Conservation (phyloP, 1,140 invertebrate genomes). For the Tetramorium parvispinum region DNA sequence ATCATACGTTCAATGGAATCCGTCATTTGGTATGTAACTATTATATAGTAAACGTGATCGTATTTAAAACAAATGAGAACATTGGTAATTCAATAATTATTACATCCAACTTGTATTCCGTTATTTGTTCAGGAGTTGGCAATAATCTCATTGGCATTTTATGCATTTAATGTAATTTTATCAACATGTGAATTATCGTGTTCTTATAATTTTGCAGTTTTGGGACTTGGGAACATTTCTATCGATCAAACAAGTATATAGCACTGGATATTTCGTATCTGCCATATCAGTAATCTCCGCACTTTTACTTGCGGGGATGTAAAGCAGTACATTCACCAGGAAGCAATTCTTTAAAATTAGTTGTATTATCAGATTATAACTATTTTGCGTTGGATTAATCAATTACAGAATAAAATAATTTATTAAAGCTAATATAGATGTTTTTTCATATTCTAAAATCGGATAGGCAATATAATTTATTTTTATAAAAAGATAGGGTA, state of each 20-base stretch:
- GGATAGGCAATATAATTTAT: neutral
- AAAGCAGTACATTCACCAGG: slow-evolving; percentile 48
- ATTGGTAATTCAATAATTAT: neutral
- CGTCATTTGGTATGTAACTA: slow-evolving; percentile 87
- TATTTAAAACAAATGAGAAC: neutral
- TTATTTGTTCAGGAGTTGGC: neutral
- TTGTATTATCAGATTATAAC: slow-evolving; percentile 25
- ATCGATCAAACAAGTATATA: slow-evolving; percentile 90
- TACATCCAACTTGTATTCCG: neutral
- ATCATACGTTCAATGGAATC: slow-evolving; percentile 90
- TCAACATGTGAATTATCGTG: neutral
- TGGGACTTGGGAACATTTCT: slow-evolving; percentile 91
- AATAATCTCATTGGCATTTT: slow-evolving; percentile 18
- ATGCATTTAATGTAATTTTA: neutral
- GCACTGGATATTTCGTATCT: slow-evolving; percentile 89
- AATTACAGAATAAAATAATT: slow-evolving; percentile 62
- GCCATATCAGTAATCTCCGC: slow-evolving; percentile 81
- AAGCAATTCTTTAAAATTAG: slow-evolving; percentile 64
- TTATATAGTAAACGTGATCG: slow-evolving; percentile 16
- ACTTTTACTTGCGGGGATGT: slow-evolving; percentile 76
- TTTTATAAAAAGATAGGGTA: neutral
- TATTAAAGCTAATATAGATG: slow-evolving; percentile 26
- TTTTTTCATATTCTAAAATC: neutral
- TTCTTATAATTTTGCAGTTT: slow-evolving; percentile 78
- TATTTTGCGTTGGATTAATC: slow-evolving; percentile 33